phyloP scores from a whole-genome alignment of 2,888 invertebrate genomes.

The Stictocephala bisonia region DNA sequence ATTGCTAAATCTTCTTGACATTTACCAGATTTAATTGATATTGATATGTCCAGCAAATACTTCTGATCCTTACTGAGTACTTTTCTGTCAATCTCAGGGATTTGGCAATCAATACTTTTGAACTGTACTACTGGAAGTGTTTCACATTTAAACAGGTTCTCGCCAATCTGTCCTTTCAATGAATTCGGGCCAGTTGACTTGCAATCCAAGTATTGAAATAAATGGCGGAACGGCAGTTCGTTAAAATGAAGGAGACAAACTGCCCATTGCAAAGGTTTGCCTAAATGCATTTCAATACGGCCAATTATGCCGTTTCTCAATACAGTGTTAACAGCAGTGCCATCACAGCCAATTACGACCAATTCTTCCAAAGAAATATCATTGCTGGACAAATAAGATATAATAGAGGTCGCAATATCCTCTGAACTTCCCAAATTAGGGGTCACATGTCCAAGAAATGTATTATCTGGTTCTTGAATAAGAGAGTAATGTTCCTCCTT shows the following conservation, averaged over 20 bases:
- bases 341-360: conserved; percentile 51
- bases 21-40: conserved; percentile 42
- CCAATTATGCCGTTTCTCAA: conserved; percentile 47
- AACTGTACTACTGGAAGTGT: conserved; percentile 48
- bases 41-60: conserved; percentile 47
- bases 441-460: conserved; percentile 14
- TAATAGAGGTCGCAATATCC: conserved; percentile 24
- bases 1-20: conserved; percentile 39
- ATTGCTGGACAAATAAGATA: conserved; percentile 52
- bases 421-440: conserved; percentile 20
- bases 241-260: conserved; percentile 48
- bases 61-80: conserved; percentile 46
- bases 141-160: conserved; percentile 45
- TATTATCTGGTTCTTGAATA: conserved; percentile 16
- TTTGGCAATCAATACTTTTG: conserved; percentile 40
- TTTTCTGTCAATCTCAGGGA: conserved; percentile 23
- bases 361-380: conserved; percentile 41
- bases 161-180: conserved; percentile 45
- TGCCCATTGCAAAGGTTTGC: conserved; percentile 48
- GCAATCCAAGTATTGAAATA: conserved; percentile 47
- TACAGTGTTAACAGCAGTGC: conserved; percentile 48
- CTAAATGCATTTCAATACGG: conserved; percentile 41
- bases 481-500: conserved; percentile 36
- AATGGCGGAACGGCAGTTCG: conserved; percentile 50
- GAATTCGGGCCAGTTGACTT: conserved; percentile 45